phyloP scores from a whole-genome alignment of 2,113 vertebrate genomes.

The Oxyura jamaicensis region DNA sequence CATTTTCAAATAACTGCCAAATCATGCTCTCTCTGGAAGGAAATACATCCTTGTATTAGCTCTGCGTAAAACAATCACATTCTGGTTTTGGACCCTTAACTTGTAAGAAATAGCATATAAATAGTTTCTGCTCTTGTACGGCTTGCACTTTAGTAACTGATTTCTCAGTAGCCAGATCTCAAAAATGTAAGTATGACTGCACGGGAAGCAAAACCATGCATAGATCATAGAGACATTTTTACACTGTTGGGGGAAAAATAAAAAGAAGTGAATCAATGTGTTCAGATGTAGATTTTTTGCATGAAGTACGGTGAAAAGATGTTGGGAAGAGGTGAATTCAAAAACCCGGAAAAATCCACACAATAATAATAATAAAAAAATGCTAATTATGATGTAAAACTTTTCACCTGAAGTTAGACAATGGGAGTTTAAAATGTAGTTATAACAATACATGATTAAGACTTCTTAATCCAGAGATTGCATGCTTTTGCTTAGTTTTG shows the following conservation, averaged over 20 bases:
- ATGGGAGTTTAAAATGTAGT: constrained; percentile 52
- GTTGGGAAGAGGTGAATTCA: constrained; percentile 30
- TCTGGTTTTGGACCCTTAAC: constrained; percentile 34
- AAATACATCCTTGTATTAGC: background rate
- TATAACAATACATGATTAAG: constrained; percentile 21
- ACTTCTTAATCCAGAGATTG: constrained; percentile 75
- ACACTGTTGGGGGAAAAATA: constrained; percentile 3
- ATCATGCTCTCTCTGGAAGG: background rate
- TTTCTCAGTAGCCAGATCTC: constrained; percentile 75
- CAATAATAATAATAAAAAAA: background rate
- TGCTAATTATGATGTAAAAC: background rate
- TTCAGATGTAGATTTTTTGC: constrained; percentile 65
- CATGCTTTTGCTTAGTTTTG: constrained; percentile 85
- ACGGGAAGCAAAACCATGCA: constrained; percentile 63
- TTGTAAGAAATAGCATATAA: background rate
- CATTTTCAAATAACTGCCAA: background rate
- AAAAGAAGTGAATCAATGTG: background rate
- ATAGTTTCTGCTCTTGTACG: background rate
- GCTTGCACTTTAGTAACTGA: constrained; percentile 67
- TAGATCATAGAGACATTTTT: constrained; percentile 18
- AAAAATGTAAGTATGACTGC: constrained; percentile 53
- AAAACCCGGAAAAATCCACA: background rate
- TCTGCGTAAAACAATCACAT: constrained; percentile 48
- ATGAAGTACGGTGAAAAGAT: constrained; percentile 54
- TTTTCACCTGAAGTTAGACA: constrained; percentile 43